These are phyloP conservation scores for Pao palembangensis DNA, from an alignment of 2,113 vertebrate species.

Conservation along the genomic window DNA sequence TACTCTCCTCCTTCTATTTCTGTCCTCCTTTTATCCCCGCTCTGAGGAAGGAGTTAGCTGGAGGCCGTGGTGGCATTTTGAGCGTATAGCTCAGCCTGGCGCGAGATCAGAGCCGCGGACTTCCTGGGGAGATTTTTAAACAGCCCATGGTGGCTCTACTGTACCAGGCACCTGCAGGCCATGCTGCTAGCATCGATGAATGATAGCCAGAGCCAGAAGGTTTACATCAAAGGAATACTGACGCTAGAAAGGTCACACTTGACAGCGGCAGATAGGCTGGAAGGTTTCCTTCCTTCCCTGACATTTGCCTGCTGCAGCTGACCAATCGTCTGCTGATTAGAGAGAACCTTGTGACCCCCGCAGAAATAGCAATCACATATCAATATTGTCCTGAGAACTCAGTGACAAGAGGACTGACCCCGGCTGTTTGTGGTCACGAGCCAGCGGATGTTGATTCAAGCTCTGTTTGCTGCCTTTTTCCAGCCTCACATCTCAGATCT, in stretches of 20 bases:
- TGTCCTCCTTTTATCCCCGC: conserved; percentile 38
- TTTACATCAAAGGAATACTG: not conserved
- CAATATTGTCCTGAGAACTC: conserved; percentile 36
- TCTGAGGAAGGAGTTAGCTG: conserved; percentile 40
- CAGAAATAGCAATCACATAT: conserved; percentile 35
- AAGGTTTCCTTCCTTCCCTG: conserved; percentile 35
- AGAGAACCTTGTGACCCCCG: conserved; percentile 56
- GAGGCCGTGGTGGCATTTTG: conserved; percentile 38
- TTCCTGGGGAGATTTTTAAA: conserved; percentile 52
- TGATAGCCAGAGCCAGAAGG: conserved; percentile 14
- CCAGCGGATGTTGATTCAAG: conserved; percentile 33
- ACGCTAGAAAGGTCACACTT: not conserved
- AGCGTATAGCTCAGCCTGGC: conserved; percentile 55
- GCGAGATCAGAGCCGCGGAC: conserved; percentile 57
- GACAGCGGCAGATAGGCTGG: conserved; percentile 9
- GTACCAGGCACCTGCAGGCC: conserved; percentile 38
- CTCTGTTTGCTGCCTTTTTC: conserved; percentile 13
- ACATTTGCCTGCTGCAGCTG: conserved; percentile 20
- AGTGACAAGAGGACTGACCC: conserved; percentile 42
- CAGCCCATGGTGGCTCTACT: conserved; percentile 41
- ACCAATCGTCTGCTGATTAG: conserved; percentile 20
- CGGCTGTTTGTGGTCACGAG: conserved; percentile 6
- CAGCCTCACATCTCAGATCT: conserved; percentile 15
- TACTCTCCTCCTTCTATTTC: conserved; percentile 18
- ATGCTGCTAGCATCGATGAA: conserved; percentile 43